Base-by-base conservation (phyloP, 2,797 vertebrate species). In the Melanotaenia boesemani region DNA sequence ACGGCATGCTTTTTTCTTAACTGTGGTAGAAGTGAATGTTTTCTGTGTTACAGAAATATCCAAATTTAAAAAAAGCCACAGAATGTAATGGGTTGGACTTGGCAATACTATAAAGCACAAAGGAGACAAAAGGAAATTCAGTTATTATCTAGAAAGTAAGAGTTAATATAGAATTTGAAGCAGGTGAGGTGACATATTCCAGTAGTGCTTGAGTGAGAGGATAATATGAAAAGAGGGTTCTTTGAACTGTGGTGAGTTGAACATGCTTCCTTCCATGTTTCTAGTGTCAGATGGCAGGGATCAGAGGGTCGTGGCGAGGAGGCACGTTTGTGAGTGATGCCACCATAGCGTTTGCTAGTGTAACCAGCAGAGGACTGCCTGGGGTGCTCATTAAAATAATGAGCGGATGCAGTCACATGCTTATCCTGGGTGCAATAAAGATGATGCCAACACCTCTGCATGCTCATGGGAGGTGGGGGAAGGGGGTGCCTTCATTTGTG, bases 341-440 rank as follows among this genome's bases (percentile, higher is more conserved):
- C 87, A 78, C 91, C 81, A 79, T 68, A 80, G 89, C 86, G 88
- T 93, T 90, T 79, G 86, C 87, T 65, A 79, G 91, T 91, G 93
- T 93, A 91, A 90, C 91, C 88, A 90, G 88, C 84, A 89, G 89
- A 91, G 88, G 91, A 93, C 90, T 88, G 89, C 90, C 91, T 86
- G 88, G 82, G 91, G 89, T 86, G 93, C 93, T 95, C 94, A 95
- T 95, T 95, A 95, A 95, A 94, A 94, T 94, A 95, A 94, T 83
- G 88, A 92, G 90, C 88, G 71, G 79, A 92, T 86, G 86, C 84
- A 84, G 87, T 90, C 90, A 91, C 91, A 37, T 93, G 91, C 86
- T 88, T 77, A 75, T 91, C 90, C 86, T 78, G 85, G 87, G 87
- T 71, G 78, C 82, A 83, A 86, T 86, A 85, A 92, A 86, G 89